Evolutionary conservation across 2,888 invertebrate genomes (phyloP).

Genomic region (Drosophila kuntzei): DNA sequence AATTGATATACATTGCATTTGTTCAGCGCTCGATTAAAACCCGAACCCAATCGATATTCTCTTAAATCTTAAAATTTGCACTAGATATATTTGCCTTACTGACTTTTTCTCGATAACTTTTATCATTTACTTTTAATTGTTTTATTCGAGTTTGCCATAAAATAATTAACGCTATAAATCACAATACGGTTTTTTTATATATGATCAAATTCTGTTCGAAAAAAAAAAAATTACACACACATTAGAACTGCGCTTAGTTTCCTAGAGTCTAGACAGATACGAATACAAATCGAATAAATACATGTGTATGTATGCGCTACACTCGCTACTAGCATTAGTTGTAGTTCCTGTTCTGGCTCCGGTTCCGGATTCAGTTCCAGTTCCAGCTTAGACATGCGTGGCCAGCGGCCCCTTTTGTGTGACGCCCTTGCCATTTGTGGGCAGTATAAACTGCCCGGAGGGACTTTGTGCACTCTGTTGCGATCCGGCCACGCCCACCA

Average conservation of each 20-base stretch:
- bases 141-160: constrained; percentile 62
- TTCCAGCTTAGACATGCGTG: constrained; percentile 87
- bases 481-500: constrained; percentile 85
- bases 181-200: constrained; percentile 82
- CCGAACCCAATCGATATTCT: constrained; percentile 17
- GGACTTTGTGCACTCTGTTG: constrained; percentile 88
- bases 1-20: constrained; percentile 62
- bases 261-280: constrained; percentile 51
- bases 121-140: constrained; percentile 12
- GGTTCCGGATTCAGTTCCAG: neutral
- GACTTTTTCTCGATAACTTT: constrained; percentile 6
- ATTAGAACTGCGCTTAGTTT: constrained; percentile 38
- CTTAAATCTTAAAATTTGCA: constrained; percentile 64
- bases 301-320: constrained; percentile 39
- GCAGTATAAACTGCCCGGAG: constrained; percentile 85
- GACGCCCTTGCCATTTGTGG: constrained; percentile 84
- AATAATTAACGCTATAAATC: constrained; percentile 86
- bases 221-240: constrained; percentile 48
- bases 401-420: constrained; percentile 86
- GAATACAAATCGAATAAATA: constrained; percentile 56
- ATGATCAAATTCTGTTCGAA: constrained; percentile 52
- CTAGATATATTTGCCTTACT: constrained; percentile 57
- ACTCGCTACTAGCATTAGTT: constrained; percentile 19
- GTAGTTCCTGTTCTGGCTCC: constrained; percentile 6
- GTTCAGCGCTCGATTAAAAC: constrained; percentile 38